Base-by-base conservation (phyloP, 2,113 vertebrate genomes). In the Irena cyanogastra region DNA sequence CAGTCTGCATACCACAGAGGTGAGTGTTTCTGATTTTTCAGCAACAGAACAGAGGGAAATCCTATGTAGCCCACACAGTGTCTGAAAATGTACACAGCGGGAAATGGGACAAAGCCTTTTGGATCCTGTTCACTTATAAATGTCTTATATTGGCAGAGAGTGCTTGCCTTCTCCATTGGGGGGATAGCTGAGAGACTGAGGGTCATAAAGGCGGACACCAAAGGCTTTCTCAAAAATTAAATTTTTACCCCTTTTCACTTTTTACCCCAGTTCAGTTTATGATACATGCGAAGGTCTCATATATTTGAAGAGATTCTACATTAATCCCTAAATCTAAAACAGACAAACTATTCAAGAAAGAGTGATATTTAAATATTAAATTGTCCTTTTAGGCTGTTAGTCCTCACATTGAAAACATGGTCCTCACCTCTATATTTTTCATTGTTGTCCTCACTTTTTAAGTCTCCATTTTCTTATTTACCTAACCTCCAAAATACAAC, bases 1-100 rank as follows among this genome's bases (percentile, higher is more conserved):
- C 65, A 83, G 89, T 49, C 70, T 88, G 82, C 90, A 93, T 94
- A 83, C 66, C 75, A 63, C 37, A 88, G 87, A 88, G 74, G 41
- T 91, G 89, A 83, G 27, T 3, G 5, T 72, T 95, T 89, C 70
- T 87, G 85, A 83, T 66, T 94, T 95, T 95, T 84, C 61, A 79
- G 45, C 27, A 64, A 75, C 49, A 76, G 69, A 82, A 72, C 3
- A 4, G 81, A 93, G 61, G 26, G 41, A 68, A 95, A 91, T 91
- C 87, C 56, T 39, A 24, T 7, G 9, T 56, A 92, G 37, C 20
- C 16, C 42, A 83, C 28, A 57, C 26, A 69, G 31, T 65, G 57
- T 77, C 76, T 92, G 71, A 74, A 89, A 77, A 41, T 26, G 28
- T n/a, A 22, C 52, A 16, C 6, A 5, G 41, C 69, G 81, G 70